These are phyloP conservation scores for Agrilus cyanescens DNA, from an alignment of 2,888 invertebrate species.

Conservation along the genomic window DNA sequence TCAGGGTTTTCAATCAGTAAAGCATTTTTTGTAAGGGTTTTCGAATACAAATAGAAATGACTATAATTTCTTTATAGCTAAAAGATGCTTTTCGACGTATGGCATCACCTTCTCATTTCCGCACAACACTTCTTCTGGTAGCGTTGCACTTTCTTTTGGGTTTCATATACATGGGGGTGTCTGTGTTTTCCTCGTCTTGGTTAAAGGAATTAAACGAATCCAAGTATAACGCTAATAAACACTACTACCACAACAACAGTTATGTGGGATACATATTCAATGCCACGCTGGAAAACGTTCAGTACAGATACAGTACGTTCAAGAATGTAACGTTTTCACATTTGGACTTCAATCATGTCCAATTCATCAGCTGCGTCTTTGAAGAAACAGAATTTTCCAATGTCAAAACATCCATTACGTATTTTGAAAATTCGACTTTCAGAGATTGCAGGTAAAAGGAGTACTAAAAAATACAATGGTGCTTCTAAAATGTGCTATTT, in stretches of 20 bases:
- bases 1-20: slow-evolving; percentile 28
- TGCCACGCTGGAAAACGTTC: slow-evolving; percentile 50
- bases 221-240: slow-evolving; percentile 25
- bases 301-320: slow-evolving; percentile 48
- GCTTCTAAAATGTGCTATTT: no score
- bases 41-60: slow-evolving; percentile 23
- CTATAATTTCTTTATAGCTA: slow-evolving; percentile 43
- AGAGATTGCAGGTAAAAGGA: slow-evolving; percentile 51
- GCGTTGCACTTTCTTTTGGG: slow-evolving; percentile 43
- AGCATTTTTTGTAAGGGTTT: slow-evolving; percentile 49
- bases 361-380: slow-evolving; percentile 59
- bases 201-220: slow-evolving; percentile 37
- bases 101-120: slow-evolving; percentile 50
- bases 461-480: not conserved
- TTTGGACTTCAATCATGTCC: slow-evolving; percentile 58
- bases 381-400: slow-evolving; percentile 56
- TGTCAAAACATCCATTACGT: slow-evolving; percentile 58
- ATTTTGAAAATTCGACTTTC: slow-evolving; percentile 50
- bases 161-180: slow-evolving; percentile 40
- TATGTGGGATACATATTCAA: slow-evolving; percentile 39
- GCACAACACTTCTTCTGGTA: slow-evolving; percentile 49
- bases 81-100: slow-evolving; percentile 58
- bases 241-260: slow-evolving; percentile 22
- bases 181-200: slow-evolving; percentile 42
- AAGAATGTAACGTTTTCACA: slow-evolving; percentile 53